Conservation (phyloP, 1,140 invertebrate species). For the Ceratina australensis region DNA sequence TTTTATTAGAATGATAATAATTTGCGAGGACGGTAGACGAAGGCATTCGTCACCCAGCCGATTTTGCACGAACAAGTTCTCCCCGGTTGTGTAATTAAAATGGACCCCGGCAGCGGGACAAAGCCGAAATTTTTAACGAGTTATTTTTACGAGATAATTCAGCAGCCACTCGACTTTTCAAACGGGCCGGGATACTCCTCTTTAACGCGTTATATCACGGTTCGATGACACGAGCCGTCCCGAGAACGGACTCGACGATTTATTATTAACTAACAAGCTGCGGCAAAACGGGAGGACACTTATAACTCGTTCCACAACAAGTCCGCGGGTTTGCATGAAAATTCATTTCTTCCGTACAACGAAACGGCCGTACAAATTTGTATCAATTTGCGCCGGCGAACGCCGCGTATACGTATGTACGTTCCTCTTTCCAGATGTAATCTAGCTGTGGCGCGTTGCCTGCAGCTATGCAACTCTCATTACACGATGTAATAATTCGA, state of each 20-base stretch:
- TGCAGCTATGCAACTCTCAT: constrained; percentile 5
- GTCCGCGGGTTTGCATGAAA: too few relatives aligned
- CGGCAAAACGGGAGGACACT: background rate
- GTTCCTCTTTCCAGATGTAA: constrained; percentile 18
- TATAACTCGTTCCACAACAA: too few relatives aligned
- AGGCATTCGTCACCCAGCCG: background rate
- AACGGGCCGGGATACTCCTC: background rate
- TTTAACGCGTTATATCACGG: constrained; percentile 11
- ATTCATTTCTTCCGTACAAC: background rate
- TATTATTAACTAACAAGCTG: constrained; percentile 16
- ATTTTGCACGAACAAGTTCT: constrained; percentile 8
- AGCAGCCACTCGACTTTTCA: background rate
- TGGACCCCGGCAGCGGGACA: background rate
- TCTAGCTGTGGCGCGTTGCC: constrained; percentile 1
- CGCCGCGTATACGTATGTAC: background rate
- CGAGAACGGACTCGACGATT: background rate
- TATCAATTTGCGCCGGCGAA: constrained; percentile 23
- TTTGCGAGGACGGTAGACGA: too few relatives aligned
- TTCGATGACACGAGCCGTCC: background rate
- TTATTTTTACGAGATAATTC: constrained; percentile 34
- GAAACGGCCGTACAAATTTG: constrained; percentile 25
- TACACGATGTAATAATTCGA: background rate
- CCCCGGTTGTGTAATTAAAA: constrained; percentile 33
- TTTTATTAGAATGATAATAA: too few relatives aligned
- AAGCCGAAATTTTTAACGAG: constrained; percentile 41